Conservation (phyloP, 2,113 vertebrate species). For the Aramus guarauna region DNA sequence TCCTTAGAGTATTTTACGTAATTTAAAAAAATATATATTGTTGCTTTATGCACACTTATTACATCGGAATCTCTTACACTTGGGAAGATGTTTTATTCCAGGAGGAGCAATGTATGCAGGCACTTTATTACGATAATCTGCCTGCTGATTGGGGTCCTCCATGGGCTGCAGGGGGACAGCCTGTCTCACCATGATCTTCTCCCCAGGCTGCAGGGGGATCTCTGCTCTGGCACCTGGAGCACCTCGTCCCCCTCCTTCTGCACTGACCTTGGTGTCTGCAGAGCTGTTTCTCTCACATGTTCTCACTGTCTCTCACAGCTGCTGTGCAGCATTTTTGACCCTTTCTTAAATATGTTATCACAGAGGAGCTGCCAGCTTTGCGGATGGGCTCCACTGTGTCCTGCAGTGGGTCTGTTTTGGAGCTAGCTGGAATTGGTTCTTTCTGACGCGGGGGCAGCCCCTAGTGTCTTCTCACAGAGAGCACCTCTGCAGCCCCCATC, state of each 20-base stretch:
- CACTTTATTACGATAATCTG: neutral
- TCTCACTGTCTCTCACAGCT: neutral
- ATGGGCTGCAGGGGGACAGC: too few relatives aligned
- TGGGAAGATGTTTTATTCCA: neutral
- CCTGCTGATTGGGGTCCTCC: neutral
- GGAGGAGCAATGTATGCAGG: neutral
- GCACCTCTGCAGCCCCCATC: neutral
- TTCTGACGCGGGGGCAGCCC: accelerated
- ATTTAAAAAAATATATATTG: neutral
- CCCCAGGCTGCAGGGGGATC: neutral
- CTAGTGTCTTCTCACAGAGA: neutral
- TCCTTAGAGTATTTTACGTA: neutral
- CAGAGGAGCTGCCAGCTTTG: neutral
- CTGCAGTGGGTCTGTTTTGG: neutral
- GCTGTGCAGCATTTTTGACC: neutral
- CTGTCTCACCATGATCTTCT: too few relatives aligned
- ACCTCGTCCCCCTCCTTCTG: neutral
- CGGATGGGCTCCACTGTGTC: neutral
- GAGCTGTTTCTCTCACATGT: neutral
- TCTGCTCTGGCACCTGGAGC: neutral
- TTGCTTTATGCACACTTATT: neutral
- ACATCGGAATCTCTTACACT: neutral
- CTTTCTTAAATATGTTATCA: neutral
- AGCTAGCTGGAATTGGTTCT: neutral
- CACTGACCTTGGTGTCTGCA: neutral